Evolutionary conservation across 1,140 invertebrate genomes (phyloP).

Genomic region (Drosophila bipectinata): DNA sequence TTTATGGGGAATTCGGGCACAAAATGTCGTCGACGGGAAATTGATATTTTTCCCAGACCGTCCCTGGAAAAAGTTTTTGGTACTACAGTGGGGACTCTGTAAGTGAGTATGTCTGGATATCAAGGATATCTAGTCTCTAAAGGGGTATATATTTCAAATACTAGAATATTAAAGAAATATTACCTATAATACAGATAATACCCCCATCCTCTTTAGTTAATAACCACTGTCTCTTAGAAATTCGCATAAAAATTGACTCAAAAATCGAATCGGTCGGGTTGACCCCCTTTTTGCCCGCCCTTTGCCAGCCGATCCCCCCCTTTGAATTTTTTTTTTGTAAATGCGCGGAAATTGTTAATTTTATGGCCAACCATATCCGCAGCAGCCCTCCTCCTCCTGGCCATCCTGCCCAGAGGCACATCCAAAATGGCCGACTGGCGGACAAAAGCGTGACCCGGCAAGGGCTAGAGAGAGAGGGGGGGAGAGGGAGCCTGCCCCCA

Average conservation of each 20-base stretch:
- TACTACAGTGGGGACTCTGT: background rate
- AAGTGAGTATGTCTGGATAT: background rate
- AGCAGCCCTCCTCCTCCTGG: background rate
- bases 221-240: background rate
- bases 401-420: constrained; percentile 28
- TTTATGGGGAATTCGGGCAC: constrained; percentile 48
- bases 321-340: constrained; percentile 47
- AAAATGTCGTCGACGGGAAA: constrained; percentile 77
- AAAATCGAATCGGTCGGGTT: constrained; percentile 16
- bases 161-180: too few relatives aligned
- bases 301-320: constrained; percentile 4
- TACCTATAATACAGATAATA: too few relatives aligned
- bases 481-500: constrained; percentile 3
- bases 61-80: constrained; percentile 49
- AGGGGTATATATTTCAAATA: too few relatives aligned
- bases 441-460: constrained; percentile 29
- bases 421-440: constrained; percentile 68
- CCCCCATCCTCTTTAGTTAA: too few relatives aligned
- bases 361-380: constrained; percentile 73
- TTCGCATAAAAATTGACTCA: constrained; percentile 26
- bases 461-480: background rate
- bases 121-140: too few relatives aligned
- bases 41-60: constrained; percentile 62
- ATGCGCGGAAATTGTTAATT: constrained; percentile 79
- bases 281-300: background rate